These are phyloP conservation scores for Pomatorhinus ruficollis DNA, from an alignment of 2,113 vertebrate species.

Conservation along the genomic window DNA sequence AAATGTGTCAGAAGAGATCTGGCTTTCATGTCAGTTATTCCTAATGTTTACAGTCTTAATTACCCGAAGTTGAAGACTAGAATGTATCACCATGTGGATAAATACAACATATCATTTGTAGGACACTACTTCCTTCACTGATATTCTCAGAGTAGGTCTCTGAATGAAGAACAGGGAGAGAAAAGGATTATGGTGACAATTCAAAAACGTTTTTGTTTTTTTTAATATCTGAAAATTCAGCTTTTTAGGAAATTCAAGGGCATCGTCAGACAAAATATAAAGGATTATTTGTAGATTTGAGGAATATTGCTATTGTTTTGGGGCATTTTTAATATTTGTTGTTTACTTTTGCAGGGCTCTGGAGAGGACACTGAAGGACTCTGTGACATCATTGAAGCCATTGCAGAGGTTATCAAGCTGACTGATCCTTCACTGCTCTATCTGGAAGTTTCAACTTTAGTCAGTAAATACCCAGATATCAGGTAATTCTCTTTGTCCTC, in stretches of 20 bases:
- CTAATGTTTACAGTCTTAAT: not conserved
- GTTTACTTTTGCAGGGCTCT: conserved; percentile 63
- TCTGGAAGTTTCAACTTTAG: conserved; percentile 93
- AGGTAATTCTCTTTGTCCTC: conserved; percentile 75
- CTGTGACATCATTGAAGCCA: conserved; percentile 88
- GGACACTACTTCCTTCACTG: not conserved
- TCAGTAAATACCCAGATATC: conserved; percentile 96
- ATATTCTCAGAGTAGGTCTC: not conserved
- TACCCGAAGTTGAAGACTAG: not conserved
- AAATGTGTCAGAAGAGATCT: not conserved
- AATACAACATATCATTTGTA: not conserved
- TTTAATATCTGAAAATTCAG: not conserved
- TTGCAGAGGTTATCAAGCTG: conserved; percentile 96
- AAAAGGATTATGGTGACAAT: not conserved
- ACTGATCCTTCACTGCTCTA: conserved; percentile 96
- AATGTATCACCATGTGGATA: not conserved
- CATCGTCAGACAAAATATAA: not conserved
- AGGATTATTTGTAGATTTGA: not conserved
- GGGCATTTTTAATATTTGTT: not conserved
- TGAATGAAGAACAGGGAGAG: not conserved
- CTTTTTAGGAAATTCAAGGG: not conserved
- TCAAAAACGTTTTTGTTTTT: not conserved
- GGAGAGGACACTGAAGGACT: conserved; percentile 86
- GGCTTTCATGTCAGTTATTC: not conserved
- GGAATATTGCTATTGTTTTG: not conserved